Base-by-base conservation (phyloP, 2,113 vertebrate species). In the Cairina moschata region DNA sequence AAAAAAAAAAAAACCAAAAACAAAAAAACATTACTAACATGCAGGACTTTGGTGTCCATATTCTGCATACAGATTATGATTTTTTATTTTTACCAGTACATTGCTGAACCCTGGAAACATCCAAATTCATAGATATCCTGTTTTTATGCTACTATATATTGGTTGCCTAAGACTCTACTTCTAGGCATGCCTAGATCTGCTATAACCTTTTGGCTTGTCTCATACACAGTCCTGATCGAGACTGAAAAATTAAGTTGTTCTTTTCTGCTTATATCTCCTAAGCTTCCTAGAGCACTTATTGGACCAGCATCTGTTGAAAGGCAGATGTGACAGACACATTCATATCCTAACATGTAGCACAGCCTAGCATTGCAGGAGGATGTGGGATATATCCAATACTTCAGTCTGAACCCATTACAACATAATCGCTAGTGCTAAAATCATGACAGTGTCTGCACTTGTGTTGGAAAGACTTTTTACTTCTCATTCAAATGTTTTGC, bases 1-100 rank as follows among this genome's bases (percentile, higher is more conserved):
- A 66, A 86, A 78, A 87, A 75, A 17, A 31, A 44, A 86, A 78
- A 87, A 75, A 31, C n/a, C n/a, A 66, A 86, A 78, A 87, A 75
- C 14, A 31, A 66, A 86, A 78, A 87, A 75, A 17, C 7, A 29
- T 13, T 21, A 67, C 15, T 55, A 87, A 73, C 2, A 6, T 1
- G 5, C 16, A 67, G 8, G 8, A 69, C 32, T 21, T 84, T 40
- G 8, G 8, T 29, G 9, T 36, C 7, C 10, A 6, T 28, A 42
- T 11, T 34, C 58, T 79, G 69, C 6, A 21, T 20, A 56, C 11
- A 72, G 13, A 21, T 38, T 29, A 74, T 16, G 11, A 71, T 50
- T 50, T 50, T 13, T 50, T 50, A 23, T 50, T 50, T 50, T 78
- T 71, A 86, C 11, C 5, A 71, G 69, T 20, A 59, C 13, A 55